Conservation (phyloP, 2,797 vertebrate species). For the Brotula barbata region DNA sequence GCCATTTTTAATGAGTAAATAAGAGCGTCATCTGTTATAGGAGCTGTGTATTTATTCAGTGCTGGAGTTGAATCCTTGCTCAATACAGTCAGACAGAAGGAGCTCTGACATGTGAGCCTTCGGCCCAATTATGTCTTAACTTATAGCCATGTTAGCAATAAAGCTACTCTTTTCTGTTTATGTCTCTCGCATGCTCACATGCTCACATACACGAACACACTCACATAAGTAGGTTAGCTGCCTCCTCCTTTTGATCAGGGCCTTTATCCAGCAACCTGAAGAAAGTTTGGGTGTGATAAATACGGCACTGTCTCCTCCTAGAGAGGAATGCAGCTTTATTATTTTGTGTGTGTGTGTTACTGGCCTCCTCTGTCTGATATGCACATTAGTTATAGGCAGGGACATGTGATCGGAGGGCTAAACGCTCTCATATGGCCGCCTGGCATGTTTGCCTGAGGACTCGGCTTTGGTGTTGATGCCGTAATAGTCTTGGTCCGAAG, state of each 20-base stretch:
- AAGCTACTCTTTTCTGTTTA: background rate
- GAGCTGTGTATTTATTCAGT: constrained; percentile 50
- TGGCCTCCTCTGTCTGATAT: constrained; percentile 38
- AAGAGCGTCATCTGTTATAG: constrained; percentile 50
- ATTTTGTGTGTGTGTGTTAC: constrained; percentile 41
- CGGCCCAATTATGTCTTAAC: constrained; percentile 3
- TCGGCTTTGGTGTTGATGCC: constrained; percentile 39
- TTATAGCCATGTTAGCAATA: background rate
- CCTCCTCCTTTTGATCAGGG: constrained; percentile 3
- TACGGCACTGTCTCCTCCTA: constrained; percentile 31
- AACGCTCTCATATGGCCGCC: constrained; percentile 60
- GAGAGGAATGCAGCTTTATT: constrained; percentile 32
- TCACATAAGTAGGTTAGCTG: constrained; percentile 41
- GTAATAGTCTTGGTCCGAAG: constrained; percentile 47
- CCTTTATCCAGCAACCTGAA: constrained; percentile 20
- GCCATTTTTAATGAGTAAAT: constrained; percentile 58
- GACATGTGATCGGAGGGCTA: constrained; percentile 53
- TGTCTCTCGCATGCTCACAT: too few species aligned
- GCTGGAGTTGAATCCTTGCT: constrained; percentile 39
- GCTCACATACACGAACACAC: background rate
- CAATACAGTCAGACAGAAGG: constrained; percentile 19
- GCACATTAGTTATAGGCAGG: constrained; percentile 49
- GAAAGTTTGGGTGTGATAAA: constrained; percentile 42
- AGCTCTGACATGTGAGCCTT: constrained; percentile 33
- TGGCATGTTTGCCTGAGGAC: constrained; percentile 43